Evolutionary conservation across 2,888 invertebrate species (phyloP), one percentile per base, ranked within the genome.

Genomic region (Diplazon laetatorius): DNA sequence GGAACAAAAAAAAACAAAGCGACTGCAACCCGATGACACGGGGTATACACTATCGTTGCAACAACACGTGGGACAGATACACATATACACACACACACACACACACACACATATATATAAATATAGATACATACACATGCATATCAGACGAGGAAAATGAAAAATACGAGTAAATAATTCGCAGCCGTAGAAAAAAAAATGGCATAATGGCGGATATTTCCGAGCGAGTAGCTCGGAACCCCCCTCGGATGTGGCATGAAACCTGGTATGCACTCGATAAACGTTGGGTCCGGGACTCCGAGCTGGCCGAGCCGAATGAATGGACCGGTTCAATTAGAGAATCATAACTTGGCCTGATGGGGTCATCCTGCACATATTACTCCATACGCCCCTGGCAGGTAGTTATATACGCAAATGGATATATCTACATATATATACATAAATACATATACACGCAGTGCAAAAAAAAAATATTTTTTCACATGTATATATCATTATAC

Each of bases 281-380:
- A 48, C 35, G 30, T 86, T 57, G 39, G 86, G 86, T 86, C 85
- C 86, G 87, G n/a, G n/a, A 84, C 85, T 87, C 86, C n/a, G n/a
- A 84, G 86, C 84, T 84, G 85, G 88, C 85, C 77, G 62, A 30
- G 81, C 62, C 83, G 84, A 83, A 87, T 88, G 88, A 89, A 89
- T 88, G 85, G 87, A 83, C 85, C 87, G 87, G 85, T 87, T 89
- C 89, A 89, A 89, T 89, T 89, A 89, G 89, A 87, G 89, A 89
- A 89, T 89, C 89, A 86, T 88, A 89, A 89, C 86, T 89, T 87
- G 87, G 83, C 86, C 86, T 86, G 88, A 89, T 88, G 88, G 88
- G 87, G 85, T 87, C 87, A 89, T 89, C 88, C 89, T 88, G 87
- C 87, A 83, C 86, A 84, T 86, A 86, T 86, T 85, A 87, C 86